Evolutionary conservation across 2,888 invertebrate species (phyloP), one percentile per base, ranked within the genome.

Genomic region (Ophion ellenae): DNA sequence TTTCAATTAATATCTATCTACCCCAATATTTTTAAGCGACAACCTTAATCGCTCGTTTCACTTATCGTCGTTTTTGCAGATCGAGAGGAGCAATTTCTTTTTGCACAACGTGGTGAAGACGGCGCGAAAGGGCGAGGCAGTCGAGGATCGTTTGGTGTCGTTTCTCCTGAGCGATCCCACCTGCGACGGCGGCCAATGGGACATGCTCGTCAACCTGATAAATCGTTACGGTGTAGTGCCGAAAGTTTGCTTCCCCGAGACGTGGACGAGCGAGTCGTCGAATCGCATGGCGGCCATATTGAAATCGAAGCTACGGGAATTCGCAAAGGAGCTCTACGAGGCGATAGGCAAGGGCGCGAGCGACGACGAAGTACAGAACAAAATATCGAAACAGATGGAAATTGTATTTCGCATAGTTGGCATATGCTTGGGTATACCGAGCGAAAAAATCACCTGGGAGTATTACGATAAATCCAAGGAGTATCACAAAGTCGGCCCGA

Each of bases 111-210:
- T 98, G 89, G 97, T 98, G 0, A 96, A 96, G 86, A 97, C 97
- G 0, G 96, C 97, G 0, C 96, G 95, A 90, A 95, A 96, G 83
- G 97, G 97, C 14, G 98, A 98, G 92, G 92, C 95, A 0, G 95
- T 97, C 0, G 97, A 98, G 86, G 97, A 98, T 0, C 95, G 98
- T 85, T 95, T 98, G 17, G 96, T 98, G 75, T 96, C 97, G 87
- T 98, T 97, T 93, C 94, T 98, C 75, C 95, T 98, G 24, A 94
- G 95, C 92, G 97, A 97, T 92, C 97, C 98, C n/a, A 96, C 96
- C 76, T 96, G 96, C 87, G 98, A 98, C 91, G 98, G 98, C 45
- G 98, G 98, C 0, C 98, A 98, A 93, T 98, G 98, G 98, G 97
- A 98, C 92, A 98, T 98, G 98, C 94, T 98, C 84, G 96, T 97